Evolutionary conservation across 2,888 invertebrate genomes (phyloP), one percentile per base, ranked within the genome.

Genomic region (Melinaea menophilus): DNA sequence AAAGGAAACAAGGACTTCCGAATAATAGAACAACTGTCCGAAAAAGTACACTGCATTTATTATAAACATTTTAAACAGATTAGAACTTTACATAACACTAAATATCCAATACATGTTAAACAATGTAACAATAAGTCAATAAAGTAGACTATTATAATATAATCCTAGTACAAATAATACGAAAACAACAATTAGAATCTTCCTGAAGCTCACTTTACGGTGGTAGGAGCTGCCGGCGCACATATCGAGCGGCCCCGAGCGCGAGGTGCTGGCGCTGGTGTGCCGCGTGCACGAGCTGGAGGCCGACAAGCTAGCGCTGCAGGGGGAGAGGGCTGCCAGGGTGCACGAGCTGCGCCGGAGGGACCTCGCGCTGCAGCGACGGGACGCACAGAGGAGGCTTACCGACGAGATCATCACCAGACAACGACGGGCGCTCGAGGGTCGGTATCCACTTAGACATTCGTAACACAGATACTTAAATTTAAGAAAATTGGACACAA

Each of bases 251-350:
- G 95, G 96, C 60, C 97, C 98, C 70, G 98, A 99, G 86, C 92
- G 96, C 54, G 98, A 99, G 80, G 93, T 98, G 62, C 85, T 97
- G 64, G 94, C 95, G 33, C 90, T 99, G 58, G 94, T 99, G 81
- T 96, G 97, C 76, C 93, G 96, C 71, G 97, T 98, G 48, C 98
- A 98, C 80, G 97, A 98, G 85, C 91, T 98, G 62, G 98, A 98
- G 86, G 97, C 98, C 0, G 97, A 98, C 82, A 98, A 97, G 88
- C 94, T 96, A 86, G 97, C 98, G 73, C 91, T 98, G 74, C 97
- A 97, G 85, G 96, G 97, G 2, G 96, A 96, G 78, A 91, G 96
- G 46, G 91, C 98, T 63, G 95, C 97, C 56, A 92, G 96, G 34
- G 95, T 97, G 74, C 97, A 97, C 75, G 97, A 98, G 78, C 92